Evolutionary conservation across 2,888 invertebrate species (phyloP), one percentile per base, ranked within the genome.

Genomic region (Orchestes rusci): DNA sequence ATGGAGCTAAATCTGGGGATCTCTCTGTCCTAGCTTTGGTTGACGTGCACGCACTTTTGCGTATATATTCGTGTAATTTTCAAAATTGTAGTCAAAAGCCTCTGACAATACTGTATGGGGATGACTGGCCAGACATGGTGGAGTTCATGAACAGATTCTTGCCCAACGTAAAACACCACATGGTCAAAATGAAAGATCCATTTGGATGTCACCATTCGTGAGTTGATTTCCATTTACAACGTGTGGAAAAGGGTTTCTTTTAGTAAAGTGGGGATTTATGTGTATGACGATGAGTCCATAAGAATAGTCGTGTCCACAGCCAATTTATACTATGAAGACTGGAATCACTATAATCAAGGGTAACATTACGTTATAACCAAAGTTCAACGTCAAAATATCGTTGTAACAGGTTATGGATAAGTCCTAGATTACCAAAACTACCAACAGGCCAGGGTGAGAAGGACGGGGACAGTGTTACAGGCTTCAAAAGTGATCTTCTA

Each of bases 301-400:
- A 72, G 94, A 8, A 80, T 96, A 4, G 82, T 93, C 0, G 78
- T 96, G 20, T 89, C 88, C 1, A 95, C 95, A 0, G 92, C 95
- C 0, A 97, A 97, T 71, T 72, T 96, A 3, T 86, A 94, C 55
- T 73, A 81, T 16, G 83, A 85, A 51, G 96, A 97, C 67, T 97
- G 96, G 96, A 80, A 86, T 59, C 87, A 94, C 65, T 80, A 93
- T 56, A 91, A 93, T 1, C 95, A 97, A 68, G 93, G 93, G 79
- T 87, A 64, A 66, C 20, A 13, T 32, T 12, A 10, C n/a, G n/a
- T n/a, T n/a, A n/a, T n/a, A n/a, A n/a, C n/a, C n/a, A n/a, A n/a
- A n/a, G n/a, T n/a, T n/a, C n/a, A n/a, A n/a, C n/a, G n/a, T n/a
- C n/a, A n/a, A n/a, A n/a, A n/a, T n/a, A n/a, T n/a, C n/a, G n/a